Evolutionary conservation across 2,113 vertebrate species (phyloP).

Genomic region (Ctenodactylus gundi): DNA sequence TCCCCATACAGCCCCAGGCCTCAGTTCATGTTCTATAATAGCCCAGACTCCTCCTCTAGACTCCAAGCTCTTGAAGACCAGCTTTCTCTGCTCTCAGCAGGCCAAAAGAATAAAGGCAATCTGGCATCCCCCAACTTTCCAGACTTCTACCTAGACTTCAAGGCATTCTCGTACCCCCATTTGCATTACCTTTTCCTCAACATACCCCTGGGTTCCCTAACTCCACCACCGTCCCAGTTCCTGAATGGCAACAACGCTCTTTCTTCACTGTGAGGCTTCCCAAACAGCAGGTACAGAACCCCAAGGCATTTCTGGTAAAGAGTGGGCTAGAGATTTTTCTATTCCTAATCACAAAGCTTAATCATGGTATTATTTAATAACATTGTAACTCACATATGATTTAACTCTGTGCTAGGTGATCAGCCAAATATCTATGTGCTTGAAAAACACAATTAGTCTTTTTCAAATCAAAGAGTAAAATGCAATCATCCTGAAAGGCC

Average conservation of each 20-base stretch:
- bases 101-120: neutral
- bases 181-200: neutral
- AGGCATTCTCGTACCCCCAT: neutral
- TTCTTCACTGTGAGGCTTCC: neutral
- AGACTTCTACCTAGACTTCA: neutral
- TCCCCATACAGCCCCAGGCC: too few species aligned
- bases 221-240: neutral
- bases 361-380: neutral
- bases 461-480: neutral
- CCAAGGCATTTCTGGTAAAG: neutral
- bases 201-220: neutral
- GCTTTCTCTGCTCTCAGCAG: neutral
- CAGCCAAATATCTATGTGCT: neutral
- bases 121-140: neutral
- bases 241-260: neutral
- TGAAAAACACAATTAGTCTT: neutral
- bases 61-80: neutral
- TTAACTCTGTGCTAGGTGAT: constrained; percentile 1
- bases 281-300: neutral
- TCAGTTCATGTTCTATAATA: neutral
- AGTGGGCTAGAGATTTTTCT: neutral
- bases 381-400: neutral
- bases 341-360: constrained; percentile 17
- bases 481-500: neutral
- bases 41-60: neutral